These are phyloP conservation scores for Phaethornis superciliosus DNA, from an alignment of 2,113 vertebrate species.

Conservation along the genomic window DNA sequence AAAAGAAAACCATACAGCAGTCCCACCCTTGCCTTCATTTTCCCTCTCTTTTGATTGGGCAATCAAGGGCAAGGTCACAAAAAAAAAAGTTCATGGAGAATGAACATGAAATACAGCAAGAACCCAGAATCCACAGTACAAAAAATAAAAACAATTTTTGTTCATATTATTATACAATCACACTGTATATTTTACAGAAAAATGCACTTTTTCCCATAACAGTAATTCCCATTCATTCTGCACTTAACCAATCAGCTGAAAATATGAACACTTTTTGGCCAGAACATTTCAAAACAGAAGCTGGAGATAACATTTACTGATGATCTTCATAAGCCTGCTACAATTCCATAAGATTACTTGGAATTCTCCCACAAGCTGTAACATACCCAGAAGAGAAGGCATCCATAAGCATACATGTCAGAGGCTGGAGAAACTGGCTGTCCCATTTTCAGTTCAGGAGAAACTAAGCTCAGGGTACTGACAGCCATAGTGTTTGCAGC, in stretches of 20 bases:
- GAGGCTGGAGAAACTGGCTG: constrained; percentile 73
- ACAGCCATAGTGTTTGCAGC: constrained; percentile 65
- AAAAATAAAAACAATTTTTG: not conserved
- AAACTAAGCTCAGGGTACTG: constrained; percentile 72
- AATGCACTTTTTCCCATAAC: not conserved
- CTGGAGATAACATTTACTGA: not conserved
- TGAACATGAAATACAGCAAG: not conserved
- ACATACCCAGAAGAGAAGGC: constrained; percentile 82
- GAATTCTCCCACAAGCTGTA: not conserved
- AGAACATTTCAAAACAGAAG: not conserved
- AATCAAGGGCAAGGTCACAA: not conserved
- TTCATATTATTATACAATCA: not conserved
- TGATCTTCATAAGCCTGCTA: not conserved
- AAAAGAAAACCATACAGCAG: not conserved
- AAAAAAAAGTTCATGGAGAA: not conserved
- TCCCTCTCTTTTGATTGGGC: not conserved
- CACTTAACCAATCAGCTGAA: not conserved
- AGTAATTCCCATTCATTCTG: rapidly evolving
- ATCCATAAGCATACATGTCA: constrained; percentile 83
- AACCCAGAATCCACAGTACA: not conserved
- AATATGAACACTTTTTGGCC: not conserved
- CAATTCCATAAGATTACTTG: not conserved
- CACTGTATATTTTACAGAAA: not conserved
- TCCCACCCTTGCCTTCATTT: not conserved
- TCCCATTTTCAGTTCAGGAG: constrained; percentile 78